Evolutionary conservation across 2,113 vertebrate species (phyloP).

Genomic region (Rhombomys opimus): DNA sequence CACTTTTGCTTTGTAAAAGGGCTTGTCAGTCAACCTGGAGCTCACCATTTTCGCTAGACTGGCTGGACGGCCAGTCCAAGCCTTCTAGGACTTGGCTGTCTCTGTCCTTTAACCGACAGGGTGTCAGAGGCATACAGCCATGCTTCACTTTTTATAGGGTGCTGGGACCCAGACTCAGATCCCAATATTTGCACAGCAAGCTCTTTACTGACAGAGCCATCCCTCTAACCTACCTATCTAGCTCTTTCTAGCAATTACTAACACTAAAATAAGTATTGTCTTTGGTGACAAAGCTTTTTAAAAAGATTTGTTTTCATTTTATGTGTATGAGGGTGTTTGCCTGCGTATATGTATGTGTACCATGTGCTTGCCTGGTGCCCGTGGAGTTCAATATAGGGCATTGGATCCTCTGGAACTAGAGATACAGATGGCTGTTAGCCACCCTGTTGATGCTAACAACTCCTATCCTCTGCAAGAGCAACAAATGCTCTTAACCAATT

Average conservation of each 20-base stretch:
- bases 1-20: not conserved
- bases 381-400: not conserved
- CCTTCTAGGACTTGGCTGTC: not conserved
- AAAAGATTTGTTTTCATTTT: not conserved
- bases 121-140: not conserved
- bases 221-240: not conserved
- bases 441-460: not conserved
- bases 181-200: not conserved
- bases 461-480: not conserved
- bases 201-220: not conserved
- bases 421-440: not conserved
- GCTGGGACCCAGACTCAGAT: not conserved
- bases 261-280: not conserved
- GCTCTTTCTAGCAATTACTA: not conserved
- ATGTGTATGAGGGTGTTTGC: not conserved
- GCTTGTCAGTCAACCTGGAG: not conserved
- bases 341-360: not conserved
- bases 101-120: not conserved
- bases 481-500: not conserved
- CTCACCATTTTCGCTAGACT: not conserved
- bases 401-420: not conserved
- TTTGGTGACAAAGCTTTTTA: conserved; percentile 1
- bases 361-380: not conserved
- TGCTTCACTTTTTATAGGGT: not conserved
- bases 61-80: not conserved